phyloP scores from a whole-genome alignment of 2,797 vertebrate species.

The Sylvilagus floridanus region DNA sequence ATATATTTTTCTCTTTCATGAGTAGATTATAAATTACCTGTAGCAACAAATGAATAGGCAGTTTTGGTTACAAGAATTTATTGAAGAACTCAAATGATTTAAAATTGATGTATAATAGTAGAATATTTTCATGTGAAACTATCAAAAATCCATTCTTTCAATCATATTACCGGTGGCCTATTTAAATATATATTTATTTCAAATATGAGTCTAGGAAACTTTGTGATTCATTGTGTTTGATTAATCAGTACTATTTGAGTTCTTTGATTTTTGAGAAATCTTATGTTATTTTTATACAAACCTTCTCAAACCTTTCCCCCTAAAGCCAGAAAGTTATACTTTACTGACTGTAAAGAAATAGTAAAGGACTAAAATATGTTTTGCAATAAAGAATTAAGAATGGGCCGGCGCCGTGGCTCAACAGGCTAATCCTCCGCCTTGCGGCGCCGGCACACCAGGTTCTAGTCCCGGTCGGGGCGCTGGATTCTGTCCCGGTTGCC shows the following conservation, averaged over 20 bases:
- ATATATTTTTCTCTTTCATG: constrained; percentile 7
- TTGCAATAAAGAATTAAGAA: constrained; percentile 46
- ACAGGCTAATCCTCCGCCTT: too few species aligned
- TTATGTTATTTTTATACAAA: constrained; percentile 74
- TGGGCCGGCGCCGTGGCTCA: too few species aligned
- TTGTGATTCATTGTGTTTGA: constrained; percentile 71
- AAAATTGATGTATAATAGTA: neutral
- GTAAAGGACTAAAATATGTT: constrained; percentile 56
- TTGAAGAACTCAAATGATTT: constrained; percentile 30
- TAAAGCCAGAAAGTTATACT: constrained; percentile 73
- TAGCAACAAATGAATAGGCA: neutral
- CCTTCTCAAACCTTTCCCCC: constrained; percentile 57
- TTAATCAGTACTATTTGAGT: constrained; percentile 69
- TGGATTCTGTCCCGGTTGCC: too few species aligned
- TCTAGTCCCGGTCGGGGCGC: too few species aligned
- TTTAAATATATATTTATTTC: constrained; percentile 57
- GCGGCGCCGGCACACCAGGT: too few species aligned
- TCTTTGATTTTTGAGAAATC: constrained; percentile 72
- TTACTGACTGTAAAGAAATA: constrained; percentile 67
- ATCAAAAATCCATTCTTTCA: constrained; percentile 27
- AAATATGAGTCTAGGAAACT: constrained; percentile 57
- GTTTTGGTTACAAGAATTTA: constrained; percentile 43
- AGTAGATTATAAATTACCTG: constrained; percentile 11
- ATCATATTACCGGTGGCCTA: neutral
- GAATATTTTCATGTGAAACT: constrained; percentile 37